Conservation (phyloP, 2,888 invertebrate genomes). For the Aproaerema taeniolella region DNA sequence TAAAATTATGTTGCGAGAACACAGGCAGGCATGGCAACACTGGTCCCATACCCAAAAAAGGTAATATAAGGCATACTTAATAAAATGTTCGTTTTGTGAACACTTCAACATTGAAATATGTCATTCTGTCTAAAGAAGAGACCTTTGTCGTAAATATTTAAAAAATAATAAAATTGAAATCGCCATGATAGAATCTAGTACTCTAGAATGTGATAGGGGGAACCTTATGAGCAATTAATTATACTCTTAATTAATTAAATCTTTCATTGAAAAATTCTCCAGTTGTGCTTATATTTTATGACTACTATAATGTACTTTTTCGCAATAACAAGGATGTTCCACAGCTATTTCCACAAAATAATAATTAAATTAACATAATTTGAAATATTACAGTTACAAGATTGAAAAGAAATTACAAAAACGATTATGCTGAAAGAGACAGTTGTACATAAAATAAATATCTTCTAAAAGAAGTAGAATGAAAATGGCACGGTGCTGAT, state of each 20-base stretch:
- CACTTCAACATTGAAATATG: too few species aligned
- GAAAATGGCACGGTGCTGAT: too few species aligned
- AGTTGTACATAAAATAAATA: conserved; percentile 20
- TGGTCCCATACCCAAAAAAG: conserved; percentile 7
- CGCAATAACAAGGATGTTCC: conserved; percentile 3
- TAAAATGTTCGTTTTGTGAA: too few species aligned
- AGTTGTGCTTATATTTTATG: conserved; percentile 15
- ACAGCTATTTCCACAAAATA: not conserved
- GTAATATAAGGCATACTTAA: too few species aligned
- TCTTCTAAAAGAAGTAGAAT: conserved; percentile 13
- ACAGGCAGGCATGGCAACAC: not conserved
- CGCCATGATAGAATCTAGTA: too few species aligned
- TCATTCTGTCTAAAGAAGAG: too few species aligned
- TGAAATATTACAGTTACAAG: conserved; percentile 1
- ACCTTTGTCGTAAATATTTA: too few species aligned
- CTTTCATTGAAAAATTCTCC: conserved; percentile 13
- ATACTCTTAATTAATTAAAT: conserved; percentile 11
- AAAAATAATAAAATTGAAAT: too few species aligned
- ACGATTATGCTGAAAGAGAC: conserved; percentile 24
- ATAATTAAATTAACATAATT: not conserved
- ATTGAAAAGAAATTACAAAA: conserved; percentile 12
- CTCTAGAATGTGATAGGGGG: not conserved
- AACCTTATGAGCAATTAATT: conserved; percentile 7
- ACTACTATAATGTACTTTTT: conserved; percentile 17
- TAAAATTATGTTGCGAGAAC: not conserved